phyloP scores from a whole-genome alignment of 2,888 invertebrate species.

The Monopis laevigella region DNA sequence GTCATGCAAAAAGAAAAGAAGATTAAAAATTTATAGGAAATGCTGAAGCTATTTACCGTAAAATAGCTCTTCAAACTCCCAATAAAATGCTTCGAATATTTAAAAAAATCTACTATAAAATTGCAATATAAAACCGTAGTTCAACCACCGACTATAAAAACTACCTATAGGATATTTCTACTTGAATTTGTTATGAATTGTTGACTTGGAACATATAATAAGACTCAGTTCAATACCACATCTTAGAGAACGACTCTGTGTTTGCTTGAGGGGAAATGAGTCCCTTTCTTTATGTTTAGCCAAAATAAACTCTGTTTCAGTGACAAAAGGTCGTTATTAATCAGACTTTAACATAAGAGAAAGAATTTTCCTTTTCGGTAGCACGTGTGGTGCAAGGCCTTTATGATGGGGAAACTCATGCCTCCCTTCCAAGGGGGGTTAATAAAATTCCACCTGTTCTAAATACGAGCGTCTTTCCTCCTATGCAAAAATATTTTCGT shows the following conservation, averaged over 20 bases:
- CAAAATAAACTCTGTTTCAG: constrained; percentile 1
- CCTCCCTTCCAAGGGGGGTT: constrained; percentile 35
- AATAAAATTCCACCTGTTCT: constrained; percentile 54
- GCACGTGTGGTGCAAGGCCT: constrained; percentile 58
- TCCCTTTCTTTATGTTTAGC: constrained; percentile 38
- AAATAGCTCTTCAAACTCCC: too few species aligned
- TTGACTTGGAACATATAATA: too few species aligned
- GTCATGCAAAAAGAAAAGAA: too few species aligned
- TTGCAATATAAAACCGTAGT: too few species aligned
- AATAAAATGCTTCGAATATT: too few species aligned
- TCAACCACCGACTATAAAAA: too few species aligned
- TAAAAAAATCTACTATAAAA: too few species aligned
- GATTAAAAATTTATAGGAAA: too few species aligned
- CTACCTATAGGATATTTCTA: too few species aligned
- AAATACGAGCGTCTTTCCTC: constrained; percentile 43
- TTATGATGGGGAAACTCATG: constrained; percentile 52
- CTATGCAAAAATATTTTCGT: constrained; percentile 24
- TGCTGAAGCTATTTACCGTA: too few species aligned
- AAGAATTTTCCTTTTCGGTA: constrained; percentile 52
- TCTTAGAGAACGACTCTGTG: constrained; percentile 38
- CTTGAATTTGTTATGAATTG: too few species aligned
- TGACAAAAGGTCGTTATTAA: constrained; percentile 7
- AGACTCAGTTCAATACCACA: constrained; percentile 5
- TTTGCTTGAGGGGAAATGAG: constrained; percentile 56
- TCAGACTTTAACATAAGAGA: too few species aligned